Percentiles rank a stretch among this genome's conserved stretches.
Evolutionary conservation across 2,113 vertebrate genomes (phyloP).

Genomic region (Ceratotherium simum): DNA sequence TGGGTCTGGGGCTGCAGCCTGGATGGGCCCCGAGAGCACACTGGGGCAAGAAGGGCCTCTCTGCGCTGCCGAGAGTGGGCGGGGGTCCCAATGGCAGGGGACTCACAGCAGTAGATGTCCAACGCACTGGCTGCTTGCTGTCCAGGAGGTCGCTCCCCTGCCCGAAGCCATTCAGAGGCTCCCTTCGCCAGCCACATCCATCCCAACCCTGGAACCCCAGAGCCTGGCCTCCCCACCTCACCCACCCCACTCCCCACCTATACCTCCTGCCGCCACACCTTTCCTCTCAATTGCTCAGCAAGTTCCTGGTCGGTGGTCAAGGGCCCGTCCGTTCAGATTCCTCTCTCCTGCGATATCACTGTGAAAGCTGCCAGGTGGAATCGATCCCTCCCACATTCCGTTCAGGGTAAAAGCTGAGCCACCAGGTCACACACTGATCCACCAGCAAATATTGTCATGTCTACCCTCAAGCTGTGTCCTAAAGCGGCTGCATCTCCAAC

Average conservation of each 20-base stretch:
- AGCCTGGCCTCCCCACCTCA: background rate
- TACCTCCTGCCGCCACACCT: background rate
- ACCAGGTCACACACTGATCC: background rate
- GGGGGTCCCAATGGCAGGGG: fast-evolving
- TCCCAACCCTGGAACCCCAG: background rate
- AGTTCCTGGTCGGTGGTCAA: background rate
- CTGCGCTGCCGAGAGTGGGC: no score
- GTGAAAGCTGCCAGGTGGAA: background rate
- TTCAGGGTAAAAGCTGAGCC: background rate
- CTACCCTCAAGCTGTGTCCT: background rate
- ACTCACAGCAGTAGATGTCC: background rate
- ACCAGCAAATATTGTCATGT: background rate
- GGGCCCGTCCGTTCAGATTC: no score
- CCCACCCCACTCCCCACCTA: background rate
- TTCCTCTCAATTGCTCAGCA: background rate
- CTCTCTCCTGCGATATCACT: background rate
- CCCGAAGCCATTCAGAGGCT: background rate
- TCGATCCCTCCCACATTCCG: background rate
- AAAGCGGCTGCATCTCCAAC: background rate
- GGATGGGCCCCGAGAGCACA: background rate
- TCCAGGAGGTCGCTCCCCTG: background rate
- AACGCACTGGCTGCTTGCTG: background rate
- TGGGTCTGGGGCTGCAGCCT: background rate
- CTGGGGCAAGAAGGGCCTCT: background rate
- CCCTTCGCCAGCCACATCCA: background rate